These are phyloP conservation scores for Brachylomia viminalis DNA, from an alignment of 2,888 invertebrate genomes.

Conservation along the genomic window DNA sequence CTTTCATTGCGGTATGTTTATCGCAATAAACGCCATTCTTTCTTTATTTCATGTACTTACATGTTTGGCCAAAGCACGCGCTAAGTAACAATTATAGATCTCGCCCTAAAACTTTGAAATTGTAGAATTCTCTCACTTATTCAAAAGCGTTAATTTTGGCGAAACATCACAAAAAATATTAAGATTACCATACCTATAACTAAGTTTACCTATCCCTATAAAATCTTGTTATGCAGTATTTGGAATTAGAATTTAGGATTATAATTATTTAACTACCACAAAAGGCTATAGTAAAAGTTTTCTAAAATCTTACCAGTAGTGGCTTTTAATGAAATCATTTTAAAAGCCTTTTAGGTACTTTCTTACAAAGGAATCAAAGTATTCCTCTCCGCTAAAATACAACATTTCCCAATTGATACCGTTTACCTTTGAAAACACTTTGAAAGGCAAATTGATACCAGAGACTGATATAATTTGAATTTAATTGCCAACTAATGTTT, in stretches of 20 bases:
- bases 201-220: neutral
- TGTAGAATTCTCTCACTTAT: neutral
- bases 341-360: neutral
- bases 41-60: too few species aligned
- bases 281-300: neutral
- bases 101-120: neutral
- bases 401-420: neutral
- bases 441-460: slow-evolving; percentile 24
- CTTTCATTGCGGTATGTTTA: too few species aligned
- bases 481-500: slow-evolving; percentile 35
- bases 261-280: neutral
- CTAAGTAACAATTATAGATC: neutral
- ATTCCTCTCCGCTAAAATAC: neutral
- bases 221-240: neutral
- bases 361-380: neutral
- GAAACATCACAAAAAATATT: neutral
- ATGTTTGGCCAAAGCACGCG: too few species aligned
- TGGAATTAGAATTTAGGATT: neutral
- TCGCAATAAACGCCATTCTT: too few species aligned
- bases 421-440: slow-evolving; percentile 23
- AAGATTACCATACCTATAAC: too few species aligned
- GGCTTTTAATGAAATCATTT: neutral
- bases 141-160: neutral
- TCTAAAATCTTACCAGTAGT: neutral
- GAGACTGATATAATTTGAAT: slow-evolving; percentile 30